These are phyloP conservation scores for Drosophila yooni DNA, from an alignment of 2,888 invertebrate species.

Conservation along the genomic window DNA sequence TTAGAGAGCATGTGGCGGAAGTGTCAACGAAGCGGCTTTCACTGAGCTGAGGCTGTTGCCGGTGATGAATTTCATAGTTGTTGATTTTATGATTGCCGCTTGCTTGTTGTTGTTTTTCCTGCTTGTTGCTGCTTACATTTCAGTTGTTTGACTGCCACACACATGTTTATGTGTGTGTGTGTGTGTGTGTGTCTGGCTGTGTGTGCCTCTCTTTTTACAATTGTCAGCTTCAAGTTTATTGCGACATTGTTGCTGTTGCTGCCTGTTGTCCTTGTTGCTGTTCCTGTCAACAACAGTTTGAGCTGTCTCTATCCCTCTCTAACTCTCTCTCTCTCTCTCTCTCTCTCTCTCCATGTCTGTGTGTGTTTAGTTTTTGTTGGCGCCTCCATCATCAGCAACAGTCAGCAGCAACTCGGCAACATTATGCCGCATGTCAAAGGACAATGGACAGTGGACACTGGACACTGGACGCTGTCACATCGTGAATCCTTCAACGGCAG, in stretches of 20 bases:
- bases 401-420: slow-evolving; percentile 55
- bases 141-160: slow-evolving; percentile 46
- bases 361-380: slow-evolving; percentile 50
- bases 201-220: slow-evolving; percentile 65
- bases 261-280: slow-evolving; percentile 58
- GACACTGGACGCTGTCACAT: slow-evolving; percentile 83
- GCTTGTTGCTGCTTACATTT: slow-evolving; percentile 52
- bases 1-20: slow-evolving; percentile 62
- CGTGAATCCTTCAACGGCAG: slow-evolving; percentile 84
- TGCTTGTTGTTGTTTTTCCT: slow-evolving; percentile 32
- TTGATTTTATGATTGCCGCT: slow-evolving; percentile 82
- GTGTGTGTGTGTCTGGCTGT: neutral
- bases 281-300: slow-evolving; percentile 78
- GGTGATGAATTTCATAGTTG: slow-evolving; percentile 84
- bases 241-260: slow-evolving; percentile 54
- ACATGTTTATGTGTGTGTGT: neutral
- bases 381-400: slow-evolving; percentile 49
- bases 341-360: slow-evolving; percentile 17
- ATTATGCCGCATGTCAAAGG: slow-evolving; percentile 75
- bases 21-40: slow-evolving; percentile 73
- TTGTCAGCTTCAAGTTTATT: slow-evolving; percentile 78
- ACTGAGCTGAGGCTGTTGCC: slow-evolving; percentile 57
- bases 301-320: slow-evolving; percentile 53
- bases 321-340: slow-evolving; percentile 38
- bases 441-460: slow-evolving; percentile 20